These are phyloP conservation scores for Hydropotes inermis DNA, from an alignment of 2,113 vertebrate species.

Conservation along the genomic window DNA sequence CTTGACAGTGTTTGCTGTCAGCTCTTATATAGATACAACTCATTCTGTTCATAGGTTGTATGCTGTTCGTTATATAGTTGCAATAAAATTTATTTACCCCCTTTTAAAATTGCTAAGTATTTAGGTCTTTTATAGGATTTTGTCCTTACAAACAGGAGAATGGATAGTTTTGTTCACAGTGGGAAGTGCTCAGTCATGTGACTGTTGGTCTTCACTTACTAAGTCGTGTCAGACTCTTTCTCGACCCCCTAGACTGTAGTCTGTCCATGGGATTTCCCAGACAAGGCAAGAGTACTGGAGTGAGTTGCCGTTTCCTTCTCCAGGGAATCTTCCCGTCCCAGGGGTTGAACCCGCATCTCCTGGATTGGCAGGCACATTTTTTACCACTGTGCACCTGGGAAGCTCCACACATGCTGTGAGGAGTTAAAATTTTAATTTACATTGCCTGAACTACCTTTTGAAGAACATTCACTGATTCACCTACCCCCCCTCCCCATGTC, in stretches of 20 bases:
- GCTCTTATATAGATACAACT: not conserved
- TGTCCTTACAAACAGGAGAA: not conserved
- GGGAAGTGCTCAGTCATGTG: not conserved
- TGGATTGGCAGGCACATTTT: not conserved
- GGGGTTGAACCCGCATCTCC: not conserved
- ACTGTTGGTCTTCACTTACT: not conserved
- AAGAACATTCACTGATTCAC: not conserved
- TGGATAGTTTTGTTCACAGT: not conserved
- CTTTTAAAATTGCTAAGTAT: not conserved
- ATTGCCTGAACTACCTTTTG: not conserved
- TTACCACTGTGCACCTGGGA: not conserved
- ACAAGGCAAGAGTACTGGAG: not conserved
- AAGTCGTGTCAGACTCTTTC: not conserved
- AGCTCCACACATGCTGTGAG: not conserved
- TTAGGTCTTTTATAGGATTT: conserved; percentile 16
- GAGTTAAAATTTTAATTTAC: not conserved
- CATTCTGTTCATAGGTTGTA: not conserved
- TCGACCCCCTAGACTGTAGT: not conserved
- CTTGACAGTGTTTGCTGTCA: not conserved
- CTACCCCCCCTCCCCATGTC: not conserved
- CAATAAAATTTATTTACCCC: not conserved
- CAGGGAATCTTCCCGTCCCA: not conserved
- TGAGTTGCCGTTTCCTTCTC: not conserved
- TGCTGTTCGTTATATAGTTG: not conserved
- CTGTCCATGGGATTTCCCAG: not conserved